phyloP scores from a whole-genome alignment of 2,113 vertebrate species.

The Laterallus jamaicensis region DNA sequence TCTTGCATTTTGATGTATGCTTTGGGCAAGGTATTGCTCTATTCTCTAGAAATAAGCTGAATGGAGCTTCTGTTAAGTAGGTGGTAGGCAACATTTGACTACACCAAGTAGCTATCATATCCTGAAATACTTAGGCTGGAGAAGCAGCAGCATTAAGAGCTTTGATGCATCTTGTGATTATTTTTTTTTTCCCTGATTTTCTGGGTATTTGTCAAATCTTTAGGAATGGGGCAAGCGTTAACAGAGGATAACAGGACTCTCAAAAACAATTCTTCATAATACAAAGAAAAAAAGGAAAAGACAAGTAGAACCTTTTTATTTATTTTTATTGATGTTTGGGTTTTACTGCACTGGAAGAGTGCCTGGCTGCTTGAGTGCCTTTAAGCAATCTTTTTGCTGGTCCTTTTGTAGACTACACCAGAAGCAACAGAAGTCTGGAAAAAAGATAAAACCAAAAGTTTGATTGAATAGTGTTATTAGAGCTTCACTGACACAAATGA shows the following conservation, averaged over 20 bases:
- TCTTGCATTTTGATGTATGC: neutral
- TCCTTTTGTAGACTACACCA: conserved; percentile 79
- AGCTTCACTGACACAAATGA: neutral
- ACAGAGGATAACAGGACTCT: neutral
- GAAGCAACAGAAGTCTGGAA: conserved; percentile 71
- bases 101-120: neutral
- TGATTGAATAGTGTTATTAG: neutral
- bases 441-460: conserved; percentile 13
- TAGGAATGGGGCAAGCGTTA: neutral
- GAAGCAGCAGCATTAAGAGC: neutral
- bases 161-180: neutral
- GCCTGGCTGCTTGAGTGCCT: neutral
- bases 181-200: neutral
- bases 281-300: neutral
- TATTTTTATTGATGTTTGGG: neutral
- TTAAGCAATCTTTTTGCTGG: conserved; percentile 78
- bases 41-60: neutral
- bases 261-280: neutral
- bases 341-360: neutral
- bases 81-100: neutral
- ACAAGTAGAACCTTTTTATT: conserved; percentile 1
- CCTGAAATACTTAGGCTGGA: neutral
- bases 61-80: neutral
- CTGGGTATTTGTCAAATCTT: neutral
- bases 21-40: neutral